Percentiles rank a stretch among this genome's conserved stretches.
Conservation (phyloP, 2,113 vertebrate species). For the Aegithalos caudatus region DNA sequence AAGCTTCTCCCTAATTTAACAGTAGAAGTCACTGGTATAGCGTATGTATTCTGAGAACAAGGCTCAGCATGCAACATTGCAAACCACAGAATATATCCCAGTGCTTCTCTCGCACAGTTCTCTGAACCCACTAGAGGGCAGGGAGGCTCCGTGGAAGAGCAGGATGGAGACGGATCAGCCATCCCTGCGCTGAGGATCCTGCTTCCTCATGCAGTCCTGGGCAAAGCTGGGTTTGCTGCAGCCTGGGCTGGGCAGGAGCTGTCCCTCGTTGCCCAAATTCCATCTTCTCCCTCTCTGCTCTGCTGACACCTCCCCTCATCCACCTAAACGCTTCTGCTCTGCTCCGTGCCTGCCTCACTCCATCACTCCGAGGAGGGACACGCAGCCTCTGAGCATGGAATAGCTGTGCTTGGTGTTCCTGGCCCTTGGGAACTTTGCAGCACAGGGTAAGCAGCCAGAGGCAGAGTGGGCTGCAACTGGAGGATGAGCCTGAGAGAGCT, state of each 20-base stretch:
- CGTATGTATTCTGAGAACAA: not conserved
- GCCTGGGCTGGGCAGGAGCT: not conserved
- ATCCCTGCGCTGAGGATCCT: not conserved
- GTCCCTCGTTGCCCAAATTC: not conserved
- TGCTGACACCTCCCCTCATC: fast-evolving
- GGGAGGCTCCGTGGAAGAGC: not conserved
- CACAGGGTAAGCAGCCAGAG: not conserved
- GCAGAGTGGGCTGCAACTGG: not conserved
- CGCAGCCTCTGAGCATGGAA: fast-evolving
- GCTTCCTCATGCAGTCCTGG: not conserved
- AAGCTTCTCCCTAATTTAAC: not conserved
- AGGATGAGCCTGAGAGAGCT: not conserved
- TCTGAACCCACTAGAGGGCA: not conserved
- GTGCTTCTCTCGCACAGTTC: fast-evolving
- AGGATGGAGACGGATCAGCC: too few relatives aligned
- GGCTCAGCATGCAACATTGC: not conserved
- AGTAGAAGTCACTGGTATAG: not conserved
- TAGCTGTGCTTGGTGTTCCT: not conserved
- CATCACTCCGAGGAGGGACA: fast-evolving
- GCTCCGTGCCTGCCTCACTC: not conserved
- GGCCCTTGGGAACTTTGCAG: fast-evolving
- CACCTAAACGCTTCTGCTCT: not conserved
- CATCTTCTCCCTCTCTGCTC: not conserved
- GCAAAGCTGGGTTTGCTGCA: not conserved
- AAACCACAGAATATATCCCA: not conserved